Evolutionary conservation across 1,140 invertebrate species (phyloP).

Genomic region (Limonius californicus): DNA sequence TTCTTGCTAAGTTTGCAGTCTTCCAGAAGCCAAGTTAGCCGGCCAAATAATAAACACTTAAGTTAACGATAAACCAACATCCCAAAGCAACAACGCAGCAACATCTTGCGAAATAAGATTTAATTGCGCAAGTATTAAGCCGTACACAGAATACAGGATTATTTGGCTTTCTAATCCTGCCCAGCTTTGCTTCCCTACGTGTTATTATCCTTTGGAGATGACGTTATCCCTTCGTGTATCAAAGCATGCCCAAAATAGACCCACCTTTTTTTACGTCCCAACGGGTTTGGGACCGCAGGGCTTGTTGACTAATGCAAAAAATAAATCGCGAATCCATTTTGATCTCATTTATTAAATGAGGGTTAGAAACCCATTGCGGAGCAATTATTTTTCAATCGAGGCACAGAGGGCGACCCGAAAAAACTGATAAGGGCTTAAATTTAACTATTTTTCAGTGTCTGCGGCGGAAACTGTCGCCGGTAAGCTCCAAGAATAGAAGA

Average conservation of each 20-base stretch:
- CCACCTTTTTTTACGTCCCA: no score
- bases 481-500: conserved; percentile 29
- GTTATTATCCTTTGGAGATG: background rate
- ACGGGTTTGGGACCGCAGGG: no score
- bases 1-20: background rate
- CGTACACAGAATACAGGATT: background rate
- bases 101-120: background rate
- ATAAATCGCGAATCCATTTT: no score
- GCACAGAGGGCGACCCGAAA: no score
- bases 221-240: no score
- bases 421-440: no score
- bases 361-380: no score
- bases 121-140: background rate
- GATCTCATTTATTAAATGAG: no score
- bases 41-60: conserved; percentile 4
- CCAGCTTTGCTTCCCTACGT: background rate
- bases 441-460: conserved; percentile 12
- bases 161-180: background rate
- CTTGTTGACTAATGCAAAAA: no score
- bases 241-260: no score
- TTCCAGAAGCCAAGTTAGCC: background rate
- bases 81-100: background rate
- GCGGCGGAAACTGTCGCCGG: background rate
- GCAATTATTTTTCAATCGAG: no score
- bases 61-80: conserved; percentile 6